Percentiles rank a stretch among this genome's conserved stretches.
Conservation (phyloP, 2,888 invertebrate genomes). For the Eutolmus rufibarbis region DNA sequence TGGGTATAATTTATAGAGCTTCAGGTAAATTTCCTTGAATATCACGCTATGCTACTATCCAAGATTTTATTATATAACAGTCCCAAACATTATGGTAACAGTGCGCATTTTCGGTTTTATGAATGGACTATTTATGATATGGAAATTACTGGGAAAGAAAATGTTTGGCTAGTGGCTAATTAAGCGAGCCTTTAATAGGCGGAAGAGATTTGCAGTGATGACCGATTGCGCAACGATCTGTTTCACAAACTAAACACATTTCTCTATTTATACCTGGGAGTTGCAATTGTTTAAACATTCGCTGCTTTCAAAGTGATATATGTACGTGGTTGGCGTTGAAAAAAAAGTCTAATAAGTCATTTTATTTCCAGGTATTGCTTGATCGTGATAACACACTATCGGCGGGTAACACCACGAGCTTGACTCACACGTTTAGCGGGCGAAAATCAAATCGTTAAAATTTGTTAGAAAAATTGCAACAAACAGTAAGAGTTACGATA, state of each 20-base stretch:
- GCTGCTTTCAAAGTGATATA: not conserved
- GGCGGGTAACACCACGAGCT: no score
- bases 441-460: no score
- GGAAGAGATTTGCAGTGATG: not conserved
- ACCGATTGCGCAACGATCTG: not conserved
- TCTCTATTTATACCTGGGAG: not conserved
- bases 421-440: no score
- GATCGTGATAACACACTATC: no score
- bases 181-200: not conserved
- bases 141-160: not conserved
- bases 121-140: not conserved
- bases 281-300: not conserved
- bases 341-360: not conserved
- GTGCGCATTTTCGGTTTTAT: not conserved
- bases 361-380: not conserved
- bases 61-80: not conserved
- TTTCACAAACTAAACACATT: not conserved
- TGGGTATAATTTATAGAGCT: no score
- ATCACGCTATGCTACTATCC: not conserved
- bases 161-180: not conserved
- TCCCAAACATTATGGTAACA: no score
- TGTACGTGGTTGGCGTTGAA: not conserved
- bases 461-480: no score
- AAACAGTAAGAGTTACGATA: no score
- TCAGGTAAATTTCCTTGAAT: no score